phyloP scores from a whole-genome alignment of 2,888 invertebrate species.

The Heteropelma amictum region DNA sequence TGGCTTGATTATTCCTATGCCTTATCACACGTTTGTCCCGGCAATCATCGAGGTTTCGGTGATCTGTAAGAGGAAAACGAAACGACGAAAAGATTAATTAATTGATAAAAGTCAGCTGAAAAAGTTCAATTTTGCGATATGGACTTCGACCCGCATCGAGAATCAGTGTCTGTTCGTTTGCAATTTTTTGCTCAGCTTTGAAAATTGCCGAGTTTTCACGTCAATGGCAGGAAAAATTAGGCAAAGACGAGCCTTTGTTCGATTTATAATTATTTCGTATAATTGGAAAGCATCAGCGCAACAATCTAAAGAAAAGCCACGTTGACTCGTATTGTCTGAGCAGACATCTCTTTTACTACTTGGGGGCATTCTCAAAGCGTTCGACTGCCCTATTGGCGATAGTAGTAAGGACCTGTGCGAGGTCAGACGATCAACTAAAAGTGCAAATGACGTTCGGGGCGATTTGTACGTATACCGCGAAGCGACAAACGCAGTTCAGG shows the following conservation, averaged over 20 bases:
- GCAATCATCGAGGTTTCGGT: constrained; percentile 64
- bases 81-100: neutral
- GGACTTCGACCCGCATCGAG: too few relatives aligned
- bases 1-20: constrained; percentile 72
- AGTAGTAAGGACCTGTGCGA: constrained; percentile 18
- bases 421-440: constrained; percentile 23
- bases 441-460: constrained; percentile 17
- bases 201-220: too few relatives aligned
- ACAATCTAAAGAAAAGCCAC: neutral
- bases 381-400: neutral
- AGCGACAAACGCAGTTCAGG: constrained; percentile 17
- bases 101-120: too few relatives aligned
- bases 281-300: neutral
- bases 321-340: constrained; percentile 1
- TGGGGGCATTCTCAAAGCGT: neutral
- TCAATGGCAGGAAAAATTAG: too few relatives aligned
- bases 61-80: constrained; percentile 71
- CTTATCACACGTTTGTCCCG: constrained; percentile 75
- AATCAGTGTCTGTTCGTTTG: too few relatives aligned
- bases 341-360: constrained; percentile 15
- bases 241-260: too few relatives aligned
- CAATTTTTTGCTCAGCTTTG: too few relatives aligned
- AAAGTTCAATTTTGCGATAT: too few relatives aligned
- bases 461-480: constrained; percentile 14
- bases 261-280: too few relatives aligned